Evolutionary conservation across 1,140 invertebrate genomes (phyloP), one percentile per base, ranked within the genome.

Genomic region (Epicauta chinensis): DNA sequence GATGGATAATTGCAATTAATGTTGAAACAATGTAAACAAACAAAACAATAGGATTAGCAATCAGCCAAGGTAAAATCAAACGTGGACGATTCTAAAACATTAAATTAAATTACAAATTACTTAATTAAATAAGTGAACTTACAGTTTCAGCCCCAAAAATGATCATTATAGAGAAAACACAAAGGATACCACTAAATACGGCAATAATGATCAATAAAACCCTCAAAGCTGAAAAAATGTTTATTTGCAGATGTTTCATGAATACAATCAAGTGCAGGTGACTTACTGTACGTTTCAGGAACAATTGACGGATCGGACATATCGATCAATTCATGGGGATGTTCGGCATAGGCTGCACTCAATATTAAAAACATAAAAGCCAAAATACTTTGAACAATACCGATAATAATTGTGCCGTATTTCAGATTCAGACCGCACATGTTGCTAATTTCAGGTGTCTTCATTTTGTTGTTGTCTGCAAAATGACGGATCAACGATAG

Each of bases 141-240:
- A 68, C 66, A 32, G 63, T 61, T 39, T 61, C 63, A 37, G 66
- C 64, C 37, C 59, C 66, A 42, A 68, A 68, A 29, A 68, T 65
- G 5, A 68, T 17, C 15, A 64, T 43, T 40, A 68, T 66, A 3
- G 66, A 68, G 23, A 66, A 62, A 13, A 64, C 37, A 39, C 63
- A 66, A 17, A 64, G 62, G 6, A 68, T 13, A 13, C 55, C 66
- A 41, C 61, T 64, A 2, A 53, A 56, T 6, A 63, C 43, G n/a
- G 62, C 51, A 39, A 66, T 60, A n/a, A 61, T 54, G 12, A 67
- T 65, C 15, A 68, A 48, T 47, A 67, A 46, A 10, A 42, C 31
- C 39, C 53, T 57, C 16, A 68, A 56, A 48, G 45, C 66, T 66
- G 51, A 38, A 62, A 48, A 35, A 52, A 31, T 16, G 16, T 11